Percentiles rank a stretch among this genome's conserved stretches.
phyloP scores from a whole-genome alignment of 2,888 invertebrate species.

The Ctenicera cuprea region DNA sequence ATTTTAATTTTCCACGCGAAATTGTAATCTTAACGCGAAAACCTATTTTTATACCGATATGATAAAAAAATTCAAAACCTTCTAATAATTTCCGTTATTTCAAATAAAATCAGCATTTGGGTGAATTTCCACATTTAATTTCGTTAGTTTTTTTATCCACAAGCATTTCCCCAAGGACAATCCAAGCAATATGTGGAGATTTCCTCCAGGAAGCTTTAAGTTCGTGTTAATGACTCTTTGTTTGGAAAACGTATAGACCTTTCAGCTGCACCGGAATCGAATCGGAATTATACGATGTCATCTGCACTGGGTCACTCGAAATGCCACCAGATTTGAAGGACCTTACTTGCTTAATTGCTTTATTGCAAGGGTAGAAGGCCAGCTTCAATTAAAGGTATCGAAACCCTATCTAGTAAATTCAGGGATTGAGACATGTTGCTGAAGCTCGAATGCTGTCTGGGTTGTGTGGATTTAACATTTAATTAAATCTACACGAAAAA shows the following conservation, averaged over 20 bases:
- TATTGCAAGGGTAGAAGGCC: background rate
- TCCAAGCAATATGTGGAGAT: background rate
- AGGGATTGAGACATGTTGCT: too few relatives aligned
- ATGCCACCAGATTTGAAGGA: background rate
- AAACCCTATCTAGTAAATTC: background rate
- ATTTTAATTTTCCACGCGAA: conserved; percentile 17
- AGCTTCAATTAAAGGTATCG: conserved; percentile 2
- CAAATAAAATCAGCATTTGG: too few relatives aligned
- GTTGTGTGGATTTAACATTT: too few relatives aligned
- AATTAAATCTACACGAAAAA: too few relatives aligned
- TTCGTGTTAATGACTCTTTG: conserved; percentile 14
- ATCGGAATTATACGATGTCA: background rate
- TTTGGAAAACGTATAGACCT: background rate
- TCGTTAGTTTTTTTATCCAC: too few relatives aligned
- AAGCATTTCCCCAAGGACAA: background rate
- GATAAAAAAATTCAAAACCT: too few relatives aligned
- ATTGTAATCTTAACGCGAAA: background rate
- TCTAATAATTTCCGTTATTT: too few relatives aligned
- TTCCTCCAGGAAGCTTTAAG: conserved; percentile 8
- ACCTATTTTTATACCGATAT: too few relatives aligned
- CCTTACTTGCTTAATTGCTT: background rate
- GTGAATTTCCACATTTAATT: too few relatives aligned
- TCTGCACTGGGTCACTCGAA: background rate
- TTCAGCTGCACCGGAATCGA: background rate
- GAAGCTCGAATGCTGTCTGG: too few relatives aligned